Percentiles rank a stretch among this genome's conserved stretches.
phyloP scores from a whole-genome alignment of 1,140 invertebrate species.

The Armadillidium nasatum region DNA sequence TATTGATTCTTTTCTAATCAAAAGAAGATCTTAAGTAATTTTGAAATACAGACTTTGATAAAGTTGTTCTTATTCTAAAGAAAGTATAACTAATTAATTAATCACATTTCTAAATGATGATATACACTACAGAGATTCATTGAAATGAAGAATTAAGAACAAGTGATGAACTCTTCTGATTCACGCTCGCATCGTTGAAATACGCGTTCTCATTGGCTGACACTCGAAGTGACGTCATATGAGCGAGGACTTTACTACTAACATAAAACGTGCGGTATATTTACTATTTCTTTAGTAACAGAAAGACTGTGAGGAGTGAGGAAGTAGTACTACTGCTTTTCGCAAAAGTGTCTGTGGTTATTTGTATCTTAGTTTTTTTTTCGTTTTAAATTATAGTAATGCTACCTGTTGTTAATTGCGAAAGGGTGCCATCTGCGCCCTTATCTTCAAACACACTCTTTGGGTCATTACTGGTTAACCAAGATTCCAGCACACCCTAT shows the following conservation, averaged over 20 bases:
- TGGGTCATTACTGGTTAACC: constrained; percentile 25
- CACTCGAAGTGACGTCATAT: neutral
- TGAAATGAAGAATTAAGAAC: no score
- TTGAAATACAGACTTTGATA: no score
- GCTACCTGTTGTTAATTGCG: constrained; percentile 4
- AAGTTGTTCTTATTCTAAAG: no score
- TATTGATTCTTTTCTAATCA: no score
- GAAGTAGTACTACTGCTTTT: neutral
- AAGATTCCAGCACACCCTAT: constrained; percentile 27
- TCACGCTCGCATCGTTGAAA: neutral
- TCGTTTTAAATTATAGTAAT: neutral
- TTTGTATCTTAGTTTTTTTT: neutral
- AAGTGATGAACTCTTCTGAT: neutral
- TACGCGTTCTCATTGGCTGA: neutral
- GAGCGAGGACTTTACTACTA: neutral
- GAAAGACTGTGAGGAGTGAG: neutral
- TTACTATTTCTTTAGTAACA: neutral
- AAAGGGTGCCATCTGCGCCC: neutral
- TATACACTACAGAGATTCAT: no score
- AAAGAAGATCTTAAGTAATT: no score
- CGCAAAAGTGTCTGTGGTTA: neutral
- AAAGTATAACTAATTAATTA: no score
- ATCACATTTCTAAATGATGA: no score
- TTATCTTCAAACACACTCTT: constrained; percentile 19
- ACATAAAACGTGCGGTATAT: neutral